Conservation (phyloP, 2,888 invertebrate genomes). For the Drosophila greeni region DNA sequence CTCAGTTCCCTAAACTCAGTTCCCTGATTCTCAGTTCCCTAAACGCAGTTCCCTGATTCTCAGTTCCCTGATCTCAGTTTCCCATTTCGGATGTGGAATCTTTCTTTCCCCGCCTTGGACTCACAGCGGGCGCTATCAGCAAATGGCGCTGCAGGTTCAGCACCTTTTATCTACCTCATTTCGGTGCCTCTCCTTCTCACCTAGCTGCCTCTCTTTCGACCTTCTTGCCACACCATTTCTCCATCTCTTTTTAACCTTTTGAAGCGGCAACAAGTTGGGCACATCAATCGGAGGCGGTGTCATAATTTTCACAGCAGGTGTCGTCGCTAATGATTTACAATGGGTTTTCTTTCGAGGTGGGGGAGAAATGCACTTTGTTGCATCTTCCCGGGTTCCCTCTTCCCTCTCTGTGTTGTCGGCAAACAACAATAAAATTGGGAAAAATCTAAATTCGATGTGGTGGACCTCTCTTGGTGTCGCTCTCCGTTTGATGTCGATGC, state of each 20-base stretch:
- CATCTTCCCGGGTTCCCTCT: slow-evolving; percentile 3
- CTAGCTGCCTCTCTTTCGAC: not conserved
- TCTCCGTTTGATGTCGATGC: slow-evolving; percentile 52
- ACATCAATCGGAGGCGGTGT: slow-evolving; percentile 76
- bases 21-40: not conserved
- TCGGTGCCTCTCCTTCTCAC: not conserved
- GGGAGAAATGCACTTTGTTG: slow-evolving; percentile 37
- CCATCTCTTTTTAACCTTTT: slow-evolving; percentile 9
- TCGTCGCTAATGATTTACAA: slow-evolving; percentile 73
- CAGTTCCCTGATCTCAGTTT: not conserved
- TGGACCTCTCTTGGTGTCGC: slow-evolving; percentile 31
- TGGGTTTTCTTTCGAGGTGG: slow-evolving; percentile 15
- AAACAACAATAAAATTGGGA: slow-evolving; percentile 53
- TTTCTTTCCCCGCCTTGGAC: not conserved
- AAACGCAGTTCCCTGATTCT: not conserved
- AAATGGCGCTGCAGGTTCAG: slow-evolving; percentile 66
- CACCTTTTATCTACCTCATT: slow-evolving; percentile 59
- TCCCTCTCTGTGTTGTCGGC: slow-evolving; percentile 48
- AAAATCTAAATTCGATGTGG: slow-evolving; percentile 69
- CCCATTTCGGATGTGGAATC: slow-evolving; percentile 3
- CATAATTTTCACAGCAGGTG: slow-evolving; percentile 79
- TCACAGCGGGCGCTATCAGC: slow-evolving; percentile 71
- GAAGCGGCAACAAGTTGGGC: slow-evolving; percentile 69
- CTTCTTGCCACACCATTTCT: not conserved
- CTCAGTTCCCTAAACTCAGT: not conserved